phyloP scores from a whole-genome alignment of 2,888 invertebrate species.

The Campoplex nolae region DNA sequence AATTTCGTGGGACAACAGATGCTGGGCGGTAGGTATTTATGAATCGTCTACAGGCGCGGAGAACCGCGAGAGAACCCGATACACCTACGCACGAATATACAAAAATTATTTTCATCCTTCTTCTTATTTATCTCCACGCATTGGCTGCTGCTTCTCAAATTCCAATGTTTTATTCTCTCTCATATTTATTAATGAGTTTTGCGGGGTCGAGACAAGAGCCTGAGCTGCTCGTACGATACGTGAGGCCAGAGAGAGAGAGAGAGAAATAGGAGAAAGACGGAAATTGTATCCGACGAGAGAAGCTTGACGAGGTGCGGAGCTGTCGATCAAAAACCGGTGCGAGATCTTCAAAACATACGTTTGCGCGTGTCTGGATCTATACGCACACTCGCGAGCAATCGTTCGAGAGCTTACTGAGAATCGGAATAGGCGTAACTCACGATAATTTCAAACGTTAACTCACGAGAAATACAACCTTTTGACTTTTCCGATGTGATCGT shows the following conservation, averaged over 20 bases:
- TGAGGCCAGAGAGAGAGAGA: conserved; percentile 35
- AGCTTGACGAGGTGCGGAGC: conserved; percentile 33
- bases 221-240: not conserved
- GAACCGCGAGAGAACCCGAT: conserved; percentile 11
- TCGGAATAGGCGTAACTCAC: not conserved
- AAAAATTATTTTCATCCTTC: conserved; percentile 17
- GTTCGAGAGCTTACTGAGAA: not conserved
- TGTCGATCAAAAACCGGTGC: conserved; percentile 57
- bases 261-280: conserved; percentile 26
- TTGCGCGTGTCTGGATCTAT: not conserved
- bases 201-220: conserved; percentile 28
- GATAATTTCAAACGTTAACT: conserved; percentile 1
- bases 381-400: not conserved
- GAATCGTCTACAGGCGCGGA: not conserved
- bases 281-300: conserved; percentile 13
- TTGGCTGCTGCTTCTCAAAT: conserved; percentile 22
- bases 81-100: conserved; percentile 32
- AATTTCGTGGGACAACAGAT: conserved; percentile 61
- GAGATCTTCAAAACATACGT: conserved; percentile 26
- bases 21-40: conserved; percentile 11
- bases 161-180: conserved; percentile 42
- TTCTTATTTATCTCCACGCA: not conserved
- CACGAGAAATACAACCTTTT: conserved; percentile 13
- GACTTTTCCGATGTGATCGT: not conserved
- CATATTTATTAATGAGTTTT: conserved; percentile 64